Evolutionary conservation across 2,888 invertebrate genomes (phyloP), one percentile per base, ranked within the genome.

Genomic region (Heterodera filipjevi): DNA sequence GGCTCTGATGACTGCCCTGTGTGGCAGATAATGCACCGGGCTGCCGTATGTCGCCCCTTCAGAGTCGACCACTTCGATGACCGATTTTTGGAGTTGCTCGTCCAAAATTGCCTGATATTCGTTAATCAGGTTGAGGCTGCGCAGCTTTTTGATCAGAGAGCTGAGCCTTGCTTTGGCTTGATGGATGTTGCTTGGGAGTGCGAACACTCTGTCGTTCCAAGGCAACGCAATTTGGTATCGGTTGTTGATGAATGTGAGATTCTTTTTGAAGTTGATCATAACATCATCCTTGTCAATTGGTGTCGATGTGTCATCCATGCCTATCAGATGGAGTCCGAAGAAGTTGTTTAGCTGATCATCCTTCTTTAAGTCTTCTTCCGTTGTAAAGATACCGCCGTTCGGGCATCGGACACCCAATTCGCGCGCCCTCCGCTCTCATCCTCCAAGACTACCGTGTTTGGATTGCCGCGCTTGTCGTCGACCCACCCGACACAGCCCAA

Each of bases 1-100:
- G 3, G 22, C 3, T 19, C 44, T 27, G 32, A 72, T 30, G 39
- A 72, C 72, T 19, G 72, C 72, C 16, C 72, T 19, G 39, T 72
- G 72, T 3, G 72, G 72, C 19, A 72, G 22, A 72, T 39, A 72
- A 39, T 72, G 72, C 5, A 72, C 16, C 16, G 72, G 72, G 1
- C 72, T 19, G 2, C 0, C 22, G 2, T n/a, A 2, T 70, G 71
- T 14, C 81, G 6, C 2, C n/a, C 5, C 6, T 10, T 59, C 59
- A 82, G 39, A 16, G 82, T 39, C 59, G 49, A 72, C 22, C 5
- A 1, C 6, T 72, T 72, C 72, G 33, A 72, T 72, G 16, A 72
- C 39, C 33, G 30, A 33, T 19, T 72, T 39, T 8, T 35, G 19
- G 2, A 72, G 6, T 39, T 72, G 72, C 12, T 72, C 72, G 22